Percentiles rank a stretch among this genome's conserved stretches.
Evolutionary conservation across 2,888 invertebrate species (phyloP).

Genomic region (Dioctria rufipes): DNA sequence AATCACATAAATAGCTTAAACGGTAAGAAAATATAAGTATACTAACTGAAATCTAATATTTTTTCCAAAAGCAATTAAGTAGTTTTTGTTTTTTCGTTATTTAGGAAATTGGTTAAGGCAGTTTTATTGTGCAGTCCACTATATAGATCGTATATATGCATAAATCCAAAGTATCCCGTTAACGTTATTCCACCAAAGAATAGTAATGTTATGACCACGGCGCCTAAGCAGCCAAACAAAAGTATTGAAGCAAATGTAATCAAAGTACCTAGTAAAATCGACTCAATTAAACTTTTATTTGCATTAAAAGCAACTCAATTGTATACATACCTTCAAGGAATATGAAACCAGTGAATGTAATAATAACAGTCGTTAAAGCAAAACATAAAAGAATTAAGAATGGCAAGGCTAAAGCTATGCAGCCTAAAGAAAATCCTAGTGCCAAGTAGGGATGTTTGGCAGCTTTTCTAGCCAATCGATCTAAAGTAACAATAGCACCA

Average conservation of each 20-base stretch:
- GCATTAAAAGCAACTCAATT: background rate
- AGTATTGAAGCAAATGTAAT: slow-evolving; percentile 67
- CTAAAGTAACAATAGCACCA: slow-evolving; percentile 59
- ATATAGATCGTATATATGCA: slow-evolving; percentile 65
- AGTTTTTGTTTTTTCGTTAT: slow-evolving; percentile 57
- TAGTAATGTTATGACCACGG: slow-evolving; percentile 63
- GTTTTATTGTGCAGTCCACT: slow-evolving; percentile 62
- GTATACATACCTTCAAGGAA: slow-evolving; percentile 67
- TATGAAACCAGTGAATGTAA: slow-evolving; percentile 69
- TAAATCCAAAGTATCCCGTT: slow-evolving; percentile 67
- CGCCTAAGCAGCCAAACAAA: slow-evolving; percentile 66
- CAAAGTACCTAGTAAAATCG: slow-evolving; percentile 65
- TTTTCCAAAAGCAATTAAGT: slow-evolving; percentile 6
- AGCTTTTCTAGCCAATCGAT: slow-evolving; percentile 59
- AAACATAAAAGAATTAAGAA: slow-evolving; percentile 67
- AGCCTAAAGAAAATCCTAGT: slow-evolving; percentile 54
- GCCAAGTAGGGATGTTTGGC: slow-evolving; percentile 61
- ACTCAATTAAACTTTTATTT: background rate
- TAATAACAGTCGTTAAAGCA: slow-evolving; percentile 66
- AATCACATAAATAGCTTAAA: too few relatives aligned
- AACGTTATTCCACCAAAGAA: slow-evolving; percentile 64
- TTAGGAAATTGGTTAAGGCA: slow-evolving; percentile 61
- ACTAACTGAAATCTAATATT: slow-evolving; percentile 1
- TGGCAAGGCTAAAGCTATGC: slow-evolving; percentile 64
- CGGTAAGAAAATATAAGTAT: too few relatives aligned